Evolutionary conservation across 2,888 invertebrate species (phyloP).

Genomic region (Octonoba sinensis): DNA sequence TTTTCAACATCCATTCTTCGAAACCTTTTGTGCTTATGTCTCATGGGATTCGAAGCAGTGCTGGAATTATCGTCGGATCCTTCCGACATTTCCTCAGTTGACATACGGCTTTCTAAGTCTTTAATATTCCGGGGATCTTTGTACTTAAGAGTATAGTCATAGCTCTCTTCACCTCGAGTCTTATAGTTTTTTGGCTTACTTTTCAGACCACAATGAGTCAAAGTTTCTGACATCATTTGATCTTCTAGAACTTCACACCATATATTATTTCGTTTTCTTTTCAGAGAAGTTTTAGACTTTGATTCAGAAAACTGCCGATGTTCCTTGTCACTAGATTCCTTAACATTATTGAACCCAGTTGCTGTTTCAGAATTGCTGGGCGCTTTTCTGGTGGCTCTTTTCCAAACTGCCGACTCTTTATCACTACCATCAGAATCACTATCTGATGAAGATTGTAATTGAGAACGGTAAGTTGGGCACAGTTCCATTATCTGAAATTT

Average conservation of each 20-base stretch:
- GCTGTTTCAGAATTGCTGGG: not conserved
- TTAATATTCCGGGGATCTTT: not conserved
- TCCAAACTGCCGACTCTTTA: slow-evolving; percentile 34
- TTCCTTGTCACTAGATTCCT: not conserved
- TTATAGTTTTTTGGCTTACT: slow-evolving; percentile 31
- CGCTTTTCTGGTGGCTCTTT: slow-evolving; percentile 14
- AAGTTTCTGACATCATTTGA: slow-evolving; percentile 39
- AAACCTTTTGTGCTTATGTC: not conserved
- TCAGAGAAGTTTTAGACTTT: not conserved
- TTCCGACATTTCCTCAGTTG: not conserved
- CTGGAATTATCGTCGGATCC: slow-evolving; percentile 2
- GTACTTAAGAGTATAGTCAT: slow-evolving; percentile 31
- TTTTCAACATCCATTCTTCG: not conserved
- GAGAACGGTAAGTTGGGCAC: no score
- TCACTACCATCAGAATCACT: slow-evolving; percentile 39
- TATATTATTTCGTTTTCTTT: slow-evolving; percentile 42
- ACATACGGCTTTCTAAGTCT: slow-evolving; percentile 21
- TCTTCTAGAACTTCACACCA: slow-evolving; percentile 46
- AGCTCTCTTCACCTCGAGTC: slow-evolving; percentile 40
- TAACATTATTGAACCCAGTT: no score
- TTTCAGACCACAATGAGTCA: slow-evolving; percentile 27
- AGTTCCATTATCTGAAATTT: no score
- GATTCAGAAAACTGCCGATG: not conserved
- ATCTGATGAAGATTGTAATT: slow-evolving; percentile 16
- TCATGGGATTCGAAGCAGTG: not conserved